Percentiles rank a stretch among this genome's conserved stretches.
Conservation (phyloP, 1,140 invertebrate species). For the Solen grandis region DNA sequence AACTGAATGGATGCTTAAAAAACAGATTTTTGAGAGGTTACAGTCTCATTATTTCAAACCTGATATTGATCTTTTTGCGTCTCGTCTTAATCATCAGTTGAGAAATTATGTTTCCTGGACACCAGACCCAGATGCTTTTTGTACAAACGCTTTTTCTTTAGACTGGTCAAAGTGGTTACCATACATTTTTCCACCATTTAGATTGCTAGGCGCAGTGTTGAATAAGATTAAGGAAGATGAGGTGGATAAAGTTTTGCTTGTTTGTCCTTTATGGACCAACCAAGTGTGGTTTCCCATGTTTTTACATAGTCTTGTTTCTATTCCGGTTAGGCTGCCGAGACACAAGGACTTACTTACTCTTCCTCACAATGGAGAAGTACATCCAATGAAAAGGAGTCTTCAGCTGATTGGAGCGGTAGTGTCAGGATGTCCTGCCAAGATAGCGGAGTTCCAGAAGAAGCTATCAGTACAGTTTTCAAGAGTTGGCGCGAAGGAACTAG, state of each 20-base stretch:
- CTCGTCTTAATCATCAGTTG: constrained; percentile 9
- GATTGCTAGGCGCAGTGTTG: neutral
- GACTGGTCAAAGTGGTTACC: no score
- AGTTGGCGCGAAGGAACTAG: constrained; percentile 16
- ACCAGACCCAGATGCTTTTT: neutral
- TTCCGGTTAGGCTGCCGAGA: no score
- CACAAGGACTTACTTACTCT: constrained; percentile 12
- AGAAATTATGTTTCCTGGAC: constrained; percentile 16
- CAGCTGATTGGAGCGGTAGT: neutral
- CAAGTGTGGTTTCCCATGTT: constrained; percentile 36
- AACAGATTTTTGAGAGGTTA: constrained; percentile 14
- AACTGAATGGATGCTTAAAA: constrained; percentile 36
- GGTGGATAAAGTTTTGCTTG: no score
- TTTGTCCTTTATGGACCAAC: no score
- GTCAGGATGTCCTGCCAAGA: neutral
- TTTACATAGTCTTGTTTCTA: constrained; percentile 21
- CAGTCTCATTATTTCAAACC: constrained; percentile 2
- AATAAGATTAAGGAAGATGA: constrained; percentile 19
- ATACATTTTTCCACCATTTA: constrained; percentile 44
- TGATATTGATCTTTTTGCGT: constrained; percentile 22
- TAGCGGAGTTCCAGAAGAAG: constrained; percentile 15
- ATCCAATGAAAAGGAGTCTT: constrained; percentile 1
- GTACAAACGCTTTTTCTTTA: constrained; percentile 19
- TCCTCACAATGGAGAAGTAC: neutral
- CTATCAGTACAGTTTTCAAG: constrained; percentile 1